phyloP scores from a whole-genome alignment of 2,888 invertebrate genomes.

The Chalcis sispes region DNA sequence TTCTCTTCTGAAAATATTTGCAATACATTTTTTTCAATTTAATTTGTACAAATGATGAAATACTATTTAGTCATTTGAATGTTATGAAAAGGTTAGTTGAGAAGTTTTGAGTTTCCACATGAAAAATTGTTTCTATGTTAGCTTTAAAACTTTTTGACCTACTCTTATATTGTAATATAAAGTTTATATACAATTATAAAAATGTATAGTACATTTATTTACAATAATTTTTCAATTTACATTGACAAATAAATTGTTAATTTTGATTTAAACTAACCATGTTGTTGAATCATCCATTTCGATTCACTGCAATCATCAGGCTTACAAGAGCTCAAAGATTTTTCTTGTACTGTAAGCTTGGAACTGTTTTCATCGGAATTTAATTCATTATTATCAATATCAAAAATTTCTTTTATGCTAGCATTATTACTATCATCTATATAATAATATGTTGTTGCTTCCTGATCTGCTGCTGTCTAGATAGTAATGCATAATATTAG shows the following conservation, averaged over 20 bases:
- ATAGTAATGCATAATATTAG: slow-evolving; percentile 76
- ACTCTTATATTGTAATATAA: no score
- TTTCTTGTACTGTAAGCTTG: slow-evolving; percentile 6
- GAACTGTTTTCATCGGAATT: slow-evolving; percentile 9
- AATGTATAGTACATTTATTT: neutral
- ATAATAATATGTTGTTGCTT: slow-evolving; percentile 95
- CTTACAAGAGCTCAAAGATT: slow-evolving; percentile 13
- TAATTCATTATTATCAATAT: slow-evolving; percentile 70
- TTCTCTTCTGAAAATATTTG: slow-evolving; percentile 34
- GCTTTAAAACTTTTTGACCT: no score
- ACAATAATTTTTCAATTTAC: no score
- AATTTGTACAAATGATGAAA: neutral
- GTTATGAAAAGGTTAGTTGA: no score
- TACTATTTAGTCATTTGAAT: no score
- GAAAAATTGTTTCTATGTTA: no score
- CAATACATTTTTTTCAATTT: neutral
- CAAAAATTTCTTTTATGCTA: slow-evolving; percentile 92
- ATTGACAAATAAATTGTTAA: neutral
- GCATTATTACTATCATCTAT: slow-evolving; percentile 91
- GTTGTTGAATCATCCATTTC: slow-evolving; percentile 38
- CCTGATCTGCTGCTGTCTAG: slow-evolving; percentile 89
- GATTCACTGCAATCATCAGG: slow-evolving; percentile 11
- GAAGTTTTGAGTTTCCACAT: no score
- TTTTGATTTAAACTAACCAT: slow-evolving; percentile 28
- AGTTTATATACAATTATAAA: no score